Evolutionary conservation across 2,113 vertebrate genomes (phyloP), one percentile per base, ranked within the genome.

Genomic region (Abramis brama): DNA sequence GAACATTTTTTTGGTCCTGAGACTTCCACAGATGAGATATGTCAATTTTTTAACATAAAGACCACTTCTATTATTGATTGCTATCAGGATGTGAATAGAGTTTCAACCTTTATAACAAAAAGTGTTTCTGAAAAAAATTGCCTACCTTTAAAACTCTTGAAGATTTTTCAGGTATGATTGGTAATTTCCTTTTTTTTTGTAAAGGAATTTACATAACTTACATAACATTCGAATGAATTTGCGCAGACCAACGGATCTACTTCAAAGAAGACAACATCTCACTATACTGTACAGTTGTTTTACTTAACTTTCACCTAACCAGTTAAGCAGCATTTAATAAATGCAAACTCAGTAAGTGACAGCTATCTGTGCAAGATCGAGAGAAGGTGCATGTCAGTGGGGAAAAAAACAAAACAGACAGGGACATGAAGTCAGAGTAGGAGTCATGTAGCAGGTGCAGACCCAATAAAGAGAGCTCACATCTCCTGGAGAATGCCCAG

Each of bases 381-480:
- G 78, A 71, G 86, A 66, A 52, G 77, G 47, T 62, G 71, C 57
- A 78, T 52, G 78, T 33, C 59, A 73, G 68, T 55, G 59, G 78
- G 39, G 15, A 50, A 33, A 66, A 70, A 43, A 17, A 21, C 2
- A n/a, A 36, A 43, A 59, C 27, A 75, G 47, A 57, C 17, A 68
- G 43, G 39, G 77, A 86, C 76, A 82, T 55, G 60, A 79, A 71
- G 83, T 47, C 74, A 78, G 77, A 45, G 79, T 43, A 59, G 36
- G 86, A 79, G 78, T 76, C 57, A 23, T 73, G 75, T 45, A 85
- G 89, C 91, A 92, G 91, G 91, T 92, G 91, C 89, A 87, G 15
- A 59, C 30, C 76, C 80, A 66, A 92, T 91, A 92, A 92, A 89
- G 91, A 81, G 81, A 17, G 85, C 91, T 92, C 89, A 91, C 91